Evolutionary conservation across 2,888 invertebrate species (phyloP), one percentile per base, ranked within the genome.

Genomic region (Lasioglossum lativentre): DNA sequence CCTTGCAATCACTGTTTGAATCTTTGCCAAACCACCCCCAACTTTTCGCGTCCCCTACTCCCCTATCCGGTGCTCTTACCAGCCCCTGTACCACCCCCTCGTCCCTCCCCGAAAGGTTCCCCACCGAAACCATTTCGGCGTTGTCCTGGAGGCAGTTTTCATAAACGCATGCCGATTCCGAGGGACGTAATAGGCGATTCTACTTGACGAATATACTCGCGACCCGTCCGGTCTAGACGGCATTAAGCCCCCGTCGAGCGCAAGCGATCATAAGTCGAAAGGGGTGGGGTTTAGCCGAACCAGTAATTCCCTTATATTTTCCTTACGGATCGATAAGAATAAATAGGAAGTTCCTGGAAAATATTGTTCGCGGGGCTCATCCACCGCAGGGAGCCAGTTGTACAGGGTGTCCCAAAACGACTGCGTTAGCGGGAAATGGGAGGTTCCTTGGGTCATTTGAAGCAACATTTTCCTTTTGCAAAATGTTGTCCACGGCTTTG

Each of bases 1-100:
- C 91, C 91, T 92, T 89, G 93, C 94, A 94, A 94, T 94, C 94
- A 94, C 93, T 91, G 92, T 92, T 94, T 95, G 94, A 94, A 92
- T 92, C 92, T 90, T 88, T 93, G 94, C 94, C 94, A 94, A 93
- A 86, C 87, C 79, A 87, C 82, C 75, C 70, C 77, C 80, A 80
- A 75, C 83, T 82, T 80, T 79, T 78, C 78, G 83, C 72, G 68
- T 75, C 87, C 88, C 68, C 88, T 87, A 70, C 82, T 76, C 72
- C 72, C 68, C 72, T 47, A 45, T 59, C 52, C 56, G 40, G 40
- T 52, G 40, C 86, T 77, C 77, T 80, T 40, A 38, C 59, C 59
- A 82, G 52, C 34, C 86, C 75, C 86, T 71, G 78, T 80, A 73
- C 82, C 82, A 75, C 82, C 75, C 66, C 23, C 66, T 66, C 2